Conservation (phyloP, 2,888 invertebrate genomes). For the Dusona sp. region DNA sequence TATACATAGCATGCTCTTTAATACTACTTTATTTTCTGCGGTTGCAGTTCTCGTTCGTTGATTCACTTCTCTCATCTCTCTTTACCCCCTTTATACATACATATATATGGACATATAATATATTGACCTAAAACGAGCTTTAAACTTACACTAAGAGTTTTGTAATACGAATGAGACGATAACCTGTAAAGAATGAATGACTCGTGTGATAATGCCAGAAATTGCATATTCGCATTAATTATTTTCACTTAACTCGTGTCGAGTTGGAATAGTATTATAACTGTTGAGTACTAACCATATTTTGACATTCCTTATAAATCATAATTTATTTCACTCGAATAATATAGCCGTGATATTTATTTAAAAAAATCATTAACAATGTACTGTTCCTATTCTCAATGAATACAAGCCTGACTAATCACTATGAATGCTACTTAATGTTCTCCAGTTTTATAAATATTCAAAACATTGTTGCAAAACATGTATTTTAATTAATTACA, state of each 20-base stretch:
- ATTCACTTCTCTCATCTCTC: constrained; percentile 34
- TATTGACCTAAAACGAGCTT: constrained; percentile 25
- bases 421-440: neutral
- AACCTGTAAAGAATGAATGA: constrained; percentile 17
- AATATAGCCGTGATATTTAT: neutral
- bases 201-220: constrained; percentile 3
- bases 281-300: too few species aligned
- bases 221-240: constrained; percentile 3
- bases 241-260: neutral
- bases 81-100: constrained; percentile 14
- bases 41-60: constrained; percentile 49
- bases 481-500: too few species aligned
- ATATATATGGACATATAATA: constrained; percentile 34
- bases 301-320: neutral
- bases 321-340: neutral
- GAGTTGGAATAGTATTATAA: neutral
- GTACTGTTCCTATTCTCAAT: too few species aligned
- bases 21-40: constrained; percentile 66
- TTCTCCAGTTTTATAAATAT: neutral
- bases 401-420: too few species aligned
- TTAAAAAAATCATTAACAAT: neutral
- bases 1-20: constrained; percentile 66
- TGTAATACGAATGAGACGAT: constrained; percentile 32
- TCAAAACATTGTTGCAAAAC: neutral
- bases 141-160: constrained; percentile 32